These are phyloP conservation scores for Pyrocoelia pectoralis DNA, from an alignment of 2,888 invertebrate species.

Conservation along the genomic window DNA sequence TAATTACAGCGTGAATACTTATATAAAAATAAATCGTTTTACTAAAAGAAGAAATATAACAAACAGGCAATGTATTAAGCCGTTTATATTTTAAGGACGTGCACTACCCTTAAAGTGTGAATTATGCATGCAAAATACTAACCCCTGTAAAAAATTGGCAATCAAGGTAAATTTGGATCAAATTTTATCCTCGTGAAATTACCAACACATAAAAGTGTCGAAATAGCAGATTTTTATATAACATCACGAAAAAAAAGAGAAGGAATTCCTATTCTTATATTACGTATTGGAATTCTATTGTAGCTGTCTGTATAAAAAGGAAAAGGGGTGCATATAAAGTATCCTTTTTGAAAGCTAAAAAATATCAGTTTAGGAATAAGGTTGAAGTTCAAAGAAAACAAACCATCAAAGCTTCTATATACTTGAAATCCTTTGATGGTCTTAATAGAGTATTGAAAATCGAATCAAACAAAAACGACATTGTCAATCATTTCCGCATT, in stretches of 20 bases:
- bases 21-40: no score
- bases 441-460: slow-evolving; percentile 9
- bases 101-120: neutral
- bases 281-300: slow-evolving; percentile 14
- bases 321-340: slow-evolving; percentile 14
- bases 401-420: slow-evolving; percentile 10
- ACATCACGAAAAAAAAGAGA: neutral
- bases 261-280: slow-evolving; percentile 8
- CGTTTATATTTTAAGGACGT: no score
- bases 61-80: no score
- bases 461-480: slow-evolving; percentile 13
- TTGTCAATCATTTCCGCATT: slow-evolving; percentile 12
- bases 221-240: slow-evolving; percentile 5
- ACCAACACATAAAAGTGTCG: slow-evolving; percentile 5
- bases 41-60: no score
- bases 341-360: slow-evolving; percentile 9
- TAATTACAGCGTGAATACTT: no score
- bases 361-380: slow-evolving; percentile 13
- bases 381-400: slow-evolving; percentile 14
- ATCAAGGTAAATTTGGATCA: neutral
- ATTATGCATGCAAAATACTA: neutral
- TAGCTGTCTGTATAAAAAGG: slow-evolving; percentile 9
- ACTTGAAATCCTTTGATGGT: slow-evolving; percentile 11
- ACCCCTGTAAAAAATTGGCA: neutral
- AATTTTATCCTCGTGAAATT: neutral